phyloP scores from a whole-genome alignment of 37 sponge, comb jelly and placozoan species.

The Theonella swinhoei region DNA sequence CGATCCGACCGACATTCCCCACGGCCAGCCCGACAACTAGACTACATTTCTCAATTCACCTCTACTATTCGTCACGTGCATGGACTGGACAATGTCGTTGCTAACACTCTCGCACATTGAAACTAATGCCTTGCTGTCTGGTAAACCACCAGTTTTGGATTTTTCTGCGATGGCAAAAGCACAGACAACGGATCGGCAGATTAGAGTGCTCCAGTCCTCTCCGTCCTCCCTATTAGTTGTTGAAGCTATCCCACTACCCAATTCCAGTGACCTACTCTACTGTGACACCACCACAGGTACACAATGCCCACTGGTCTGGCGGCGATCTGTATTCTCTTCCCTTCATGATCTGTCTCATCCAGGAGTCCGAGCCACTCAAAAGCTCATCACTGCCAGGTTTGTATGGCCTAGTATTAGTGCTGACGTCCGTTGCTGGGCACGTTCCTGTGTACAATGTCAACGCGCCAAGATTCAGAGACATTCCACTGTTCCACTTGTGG shows the following conservation, averaged over 20 bases:
- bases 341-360: neutral
- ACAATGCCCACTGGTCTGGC: slow-evolving; percentile 16
- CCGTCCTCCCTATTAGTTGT: neutral
- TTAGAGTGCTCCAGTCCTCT: neutral
- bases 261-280: neutral
- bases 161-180: neutral
- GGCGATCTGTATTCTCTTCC: neutral
- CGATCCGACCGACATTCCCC: neutral
- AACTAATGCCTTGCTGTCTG: neutral
- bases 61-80: neutral
- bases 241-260: neutral
- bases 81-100: neutral
- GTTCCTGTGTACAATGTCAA: slow-evolving; percentile 1
- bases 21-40: neutral
- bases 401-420: slow-evolving; percentile 2
- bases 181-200: neutral
- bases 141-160: neutral
- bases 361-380: neutral
- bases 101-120: slow-evolving; percentile 19
- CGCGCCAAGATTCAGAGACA: neutral
- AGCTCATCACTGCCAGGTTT: neutral
- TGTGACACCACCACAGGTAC: slow-evolving; percentile 39
- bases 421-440: neutral
- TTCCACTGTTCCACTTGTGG: neutral
- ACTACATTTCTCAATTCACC: slow-evolving; percentile 4